Percentiles rank a stretch among this genome's conserved stretches.
These are phyloP conservation scores for Spicauda simplicius DNA, from an alignment of 2,888 invertebrate species.

Conservation along the genomic window DNA sequence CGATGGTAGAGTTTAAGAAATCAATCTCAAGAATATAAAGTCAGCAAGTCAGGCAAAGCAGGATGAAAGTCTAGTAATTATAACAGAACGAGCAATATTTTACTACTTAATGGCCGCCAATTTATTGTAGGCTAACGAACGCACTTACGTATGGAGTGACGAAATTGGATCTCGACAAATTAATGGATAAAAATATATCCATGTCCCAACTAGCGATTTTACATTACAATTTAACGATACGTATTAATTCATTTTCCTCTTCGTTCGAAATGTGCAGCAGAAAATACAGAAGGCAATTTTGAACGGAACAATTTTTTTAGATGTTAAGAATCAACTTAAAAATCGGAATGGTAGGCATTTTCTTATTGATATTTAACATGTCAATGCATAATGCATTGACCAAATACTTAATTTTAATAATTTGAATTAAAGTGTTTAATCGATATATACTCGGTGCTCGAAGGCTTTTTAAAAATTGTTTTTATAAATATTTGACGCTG, in stretches of 20 bases:
- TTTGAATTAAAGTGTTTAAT: no score
- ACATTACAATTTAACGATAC: constrained; percentile 29
- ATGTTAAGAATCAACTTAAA: no score
- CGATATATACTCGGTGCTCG: no score
- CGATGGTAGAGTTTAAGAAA: no score
- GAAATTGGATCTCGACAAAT: constrained; percentile 33
- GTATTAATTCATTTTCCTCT: constrained; percentile 20
- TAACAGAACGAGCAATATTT: neutral
- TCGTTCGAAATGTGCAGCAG: constrained; percentile 7
- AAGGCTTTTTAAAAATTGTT: no score
- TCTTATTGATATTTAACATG: no score
- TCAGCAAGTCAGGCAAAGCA: no score
- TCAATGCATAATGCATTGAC: no score
- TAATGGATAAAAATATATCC: constrained; percentile 36
- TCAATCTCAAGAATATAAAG: no score
- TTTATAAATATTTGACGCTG: no score
- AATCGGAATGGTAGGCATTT: no score
- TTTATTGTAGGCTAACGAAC: constrained; percentile 19
- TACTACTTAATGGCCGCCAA: constrained; percentile 6
- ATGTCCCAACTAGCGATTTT: constrained; percentile 25
- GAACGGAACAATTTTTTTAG: neutral
- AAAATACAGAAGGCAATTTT: neutral
- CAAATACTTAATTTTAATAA: no score
- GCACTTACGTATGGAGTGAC: constrained; percentile 11
- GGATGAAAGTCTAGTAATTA: neutral